Conservation (phyloP, 1,140 invertebrate genomes). For the Dreissena polymorpha region DNA sequence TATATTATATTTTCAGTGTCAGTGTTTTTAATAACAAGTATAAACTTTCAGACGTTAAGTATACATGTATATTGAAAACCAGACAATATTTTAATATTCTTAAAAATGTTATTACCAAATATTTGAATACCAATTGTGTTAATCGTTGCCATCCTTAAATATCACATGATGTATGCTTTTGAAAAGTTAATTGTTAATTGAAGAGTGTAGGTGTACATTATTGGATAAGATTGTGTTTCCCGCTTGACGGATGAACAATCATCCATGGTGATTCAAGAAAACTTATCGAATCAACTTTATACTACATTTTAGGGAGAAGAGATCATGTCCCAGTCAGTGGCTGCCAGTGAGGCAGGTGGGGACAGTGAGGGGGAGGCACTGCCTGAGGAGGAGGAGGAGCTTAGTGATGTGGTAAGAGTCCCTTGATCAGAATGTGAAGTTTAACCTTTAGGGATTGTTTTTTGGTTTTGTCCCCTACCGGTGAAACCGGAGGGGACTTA, state of each 20-base stretch:
- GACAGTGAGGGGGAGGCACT: constrained; percentile 58
- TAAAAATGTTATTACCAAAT: no score
- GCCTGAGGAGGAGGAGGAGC: constrained; percentile 61
- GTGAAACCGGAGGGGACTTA: no score
- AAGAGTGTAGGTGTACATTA: no score
- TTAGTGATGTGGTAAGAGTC: constrained; percentile 72
- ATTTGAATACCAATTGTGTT: no score
- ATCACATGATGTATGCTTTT: no score
- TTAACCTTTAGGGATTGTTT: background rate
- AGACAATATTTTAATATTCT: no score
- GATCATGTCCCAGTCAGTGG: constrained; percentile 70
- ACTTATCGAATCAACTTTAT: background rate
- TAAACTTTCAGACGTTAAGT: no score
- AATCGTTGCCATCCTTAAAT: background rate
- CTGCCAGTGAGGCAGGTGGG: constrained; percentile 10
- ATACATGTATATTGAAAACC: no score
- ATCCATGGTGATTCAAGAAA: background rate
- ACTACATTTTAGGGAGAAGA: constrained; percentile 71
- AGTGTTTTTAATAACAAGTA: no score
- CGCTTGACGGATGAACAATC: background rate
- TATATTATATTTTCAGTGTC: no score
- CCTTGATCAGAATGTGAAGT: background rate
- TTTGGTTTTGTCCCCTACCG: no score
- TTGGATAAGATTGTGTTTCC: background rate
- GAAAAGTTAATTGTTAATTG: no score